These are phyloP conservation scores for Thamnaconus septentrionalis DNA, from an alignment of 2,113 vertebrate species.

Conservation along the genomic window DNA sequence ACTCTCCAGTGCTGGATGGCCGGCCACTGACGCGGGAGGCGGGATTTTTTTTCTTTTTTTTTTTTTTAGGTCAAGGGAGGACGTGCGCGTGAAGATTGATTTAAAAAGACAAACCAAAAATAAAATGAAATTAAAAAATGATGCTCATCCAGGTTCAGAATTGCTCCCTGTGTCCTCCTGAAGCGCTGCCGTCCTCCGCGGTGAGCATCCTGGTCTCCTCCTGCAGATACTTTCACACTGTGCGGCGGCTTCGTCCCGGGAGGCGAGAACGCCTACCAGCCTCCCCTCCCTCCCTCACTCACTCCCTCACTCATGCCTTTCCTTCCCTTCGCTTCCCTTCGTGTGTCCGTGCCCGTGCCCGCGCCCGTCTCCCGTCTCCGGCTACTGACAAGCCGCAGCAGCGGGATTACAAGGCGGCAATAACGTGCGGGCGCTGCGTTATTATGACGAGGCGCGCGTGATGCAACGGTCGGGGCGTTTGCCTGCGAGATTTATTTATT, in stretches of 20 bases:
- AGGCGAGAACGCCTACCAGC: constrained; percentile 43
- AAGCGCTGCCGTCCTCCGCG: constrained; percentile 24
- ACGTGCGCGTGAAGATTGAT: too few relatives aligned
- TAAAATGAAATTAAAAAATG: constrained; percentile 2
- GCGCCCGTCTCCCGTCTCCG: constrained; percentile 36
- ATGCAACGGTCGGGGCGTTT: constrained; percentile 43
- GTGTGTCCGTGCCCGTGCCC: constrained; percentile 21
- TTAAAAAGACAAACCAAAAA: constrained; percentile 1
- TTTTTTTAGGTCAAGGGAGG: constrained; percentile 18
- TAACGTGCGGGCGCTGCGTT: constrained; percentile 36
- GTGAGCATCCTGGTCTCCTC: constrained; percentile 23
- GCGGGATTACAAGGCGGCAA: constrained; percentile 41
- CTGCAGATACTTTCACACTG: constrained; percentile 61
- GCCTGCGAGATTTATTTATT: constrained; percentile 20
- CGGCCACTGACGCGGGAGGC: background rate
- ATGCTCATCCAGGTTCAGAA: background rate
- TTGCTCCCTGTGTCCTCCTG: constrained; percentile 4
- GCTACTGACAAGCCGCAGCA: constrained; percentile 32
- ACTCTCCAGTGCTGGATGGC: constrained; percentile 10
- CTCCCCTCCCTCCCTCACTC: constrained; percentile 21
- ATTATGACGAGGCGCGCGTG: constrained; percentile 37
- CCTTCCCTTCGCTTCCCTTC: background rate
- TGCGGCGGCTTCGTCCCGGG: constrained; percentile 53
- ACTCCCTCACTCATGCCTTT: too few relatives aligned
- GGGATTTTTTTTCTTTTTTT: too few relatives aligned